phyloP scores from a whole-genome alignment of 2,113 vertebrate species.

The Corythoichthys haematopterus region DNA sequence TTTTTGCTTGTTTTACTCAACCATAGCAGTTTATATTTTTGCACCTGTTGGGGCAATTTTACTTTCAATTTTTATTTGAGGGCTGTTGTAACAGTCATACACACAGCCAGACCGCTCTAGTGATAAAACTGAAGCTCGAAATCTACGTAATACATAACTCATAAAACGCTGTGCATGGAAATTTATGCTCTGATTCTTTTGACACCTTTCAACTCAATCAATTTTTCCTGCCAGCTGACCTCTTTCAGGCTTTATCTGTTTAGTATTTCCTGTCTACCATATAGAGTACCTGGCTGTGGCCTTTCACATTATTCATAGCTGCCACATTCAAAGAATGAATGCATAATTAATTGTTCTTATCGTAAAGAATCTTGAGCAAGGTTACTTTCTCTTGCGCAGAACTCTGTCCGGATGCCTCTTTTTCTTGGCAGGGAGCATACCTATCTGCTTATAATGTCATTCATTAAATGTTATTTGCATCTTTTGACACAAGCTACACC shows the following conservation, averaged over 20 bases:
- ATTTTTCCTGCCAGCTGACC: neutral
- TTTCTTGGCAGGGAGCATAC: conserved; percentile 10
- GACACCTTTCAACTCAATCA: neutral
- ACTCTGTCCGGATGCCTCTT: conserved; percentile 17
- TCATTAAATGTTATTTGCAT: conserved; percentile 41
- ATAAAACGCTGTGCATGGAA: neutral
- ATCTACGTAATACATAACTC: neutral
- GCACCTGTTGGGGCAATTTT: neutral
- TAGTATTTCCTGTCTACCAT: conserved; percentile 9
- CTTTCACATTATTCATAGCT: conserved; percentile 38
- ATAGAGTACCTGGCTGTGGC: conserved; percentile 1
- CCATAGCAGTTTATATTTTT: neutral
- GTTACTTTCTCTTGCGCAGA: conserved; percentile 24
- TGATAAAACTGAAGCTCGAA: neutral
- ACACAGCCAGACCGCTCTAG: neutral
- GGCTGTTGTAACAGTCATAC: neutral
- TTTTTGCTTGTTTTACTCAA: neutral
- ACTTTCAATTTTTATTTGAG: neutral
- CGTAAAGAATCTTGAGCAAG: conserved; percentile 28
- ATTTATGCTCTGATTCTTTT: neutral
- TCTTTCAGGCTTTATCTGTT: conserved; percentile 13
- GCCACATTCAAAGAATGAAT: conserved; percentile 30
- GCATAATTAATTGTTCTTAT: conserved; percentile 48
- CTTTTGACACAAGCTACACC: conserved; percentile 30
- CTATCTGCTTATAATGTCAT: conserved; percentile 8